Base-by-base conservation (phyloP, 30 jellyfish, hydroid and myxozoan genomes). In the Cassiopea andromeda region DNA sequence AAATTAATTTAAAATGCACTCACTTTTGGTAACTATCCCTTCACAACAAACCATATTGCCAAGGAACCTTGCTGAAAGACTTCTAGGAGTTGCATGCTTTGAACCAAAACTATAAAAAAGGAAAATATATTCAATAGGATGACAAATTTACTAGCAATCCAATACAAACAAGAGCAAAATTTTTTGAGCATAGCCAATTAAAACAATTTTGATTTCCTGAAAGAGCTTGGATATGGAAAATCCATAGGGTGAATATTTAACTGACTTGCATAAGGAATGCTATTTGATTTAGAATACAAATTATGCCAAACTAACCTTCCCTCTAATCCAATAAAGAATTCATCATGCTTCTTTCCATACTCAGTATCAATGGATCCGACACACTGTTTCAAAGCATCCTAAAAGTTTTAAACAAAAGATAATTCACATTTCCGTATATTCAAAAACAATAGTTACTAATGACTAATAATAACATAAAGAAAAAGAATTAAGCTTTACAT, bases 21-120 rank as follows among this genome's bases (percentile, higher is more conserved):
- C 86, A 96, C 99, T 92, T 81, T 96, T 96, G 47, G 99, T 96
- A 7, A 96, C 99, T 66, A 96, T 96, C 43, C 99, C 99, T 81
- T 96, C 99, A 93, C 99, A 96, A 82, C 99, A 96, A 50, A 96
- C 98, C 89, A 96, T 48, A 89, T 85, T 92, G 48, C 98, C 98
- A 71, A 96, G 94, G 82, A 73, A 81, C 16, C 97, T 82, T 49
- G 99, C 97, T 3, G 97, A 83, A 75, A 96, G 71, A 48, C 99
- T 89, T 59, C 99, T 84, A 27, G 99, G 99, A 1, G 99, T 88
- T 60, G 92, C 99, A 90, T 96, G 99, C 57, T 90, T 90, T 3
- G 97, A 87, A 5, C 99, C 99, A 85, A 96, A 96, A 79, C 99
- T 96, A 81, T 2, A 87, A 69, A 16, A 43, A 73, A 46, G 38